A percentile compares a stretch with the other conserved stretches of the same genome.
phyloP scores from a whole-genome alignment of 2,888 invertebrate genomes.

The Polietes domitor region DNA sequence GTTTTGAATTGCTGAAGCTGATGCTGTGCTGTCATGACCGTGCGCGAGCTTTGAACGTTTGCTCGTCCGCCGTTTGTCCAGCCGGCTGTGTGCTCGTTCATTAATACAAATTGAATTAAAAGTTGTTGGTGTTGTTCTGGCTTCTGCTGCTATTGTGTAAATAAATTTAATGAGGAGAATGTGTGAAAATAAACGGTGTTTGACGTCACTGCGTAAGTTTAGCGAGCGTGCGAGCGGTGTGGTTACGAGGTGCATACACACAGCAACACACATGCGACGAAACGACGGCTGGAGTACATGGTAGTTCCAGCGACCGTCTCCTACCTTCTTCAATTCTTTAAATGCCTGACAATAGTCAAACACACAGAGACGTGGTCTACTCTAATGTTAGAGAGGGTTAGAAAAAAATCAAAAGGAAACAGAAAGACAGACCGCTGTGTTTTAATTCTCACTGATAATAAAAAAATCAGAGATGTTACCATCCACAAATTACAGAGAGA shows the following conservation, averaged over 20 bases:
- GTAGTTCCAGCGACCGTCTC: not conserved
- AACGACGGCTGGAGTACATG: too few relatives aligned
- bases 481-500: too few relatives aligned
- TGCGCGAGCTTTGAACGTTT: not conserved
- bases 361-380: not conserved
- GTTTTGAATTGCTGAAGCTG: not conserved
- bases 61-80: not conserved
- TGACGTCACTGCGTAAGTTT: conserved; percentile 64
- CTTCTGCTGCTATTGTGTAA: not conserved
- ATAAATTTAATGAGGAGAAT: conserved; percentile 16
- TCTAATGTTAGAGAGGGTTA: too few relatives aligned
- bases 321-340: not conserved
- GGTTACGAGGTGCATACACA: not conserved
- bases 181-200: conserved; percentile 33
- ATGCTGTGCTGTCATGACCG: not conserved
- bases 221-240: not conserved
- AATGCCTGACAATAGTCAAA: not conserved
- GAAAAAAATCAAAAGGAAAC: too few relatives aligned
- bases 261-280: not conserved
- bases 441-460: too few relatives aligned
- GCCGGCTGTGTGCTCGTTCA: not conserved
- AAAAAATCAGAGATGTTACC: too few relatives aligned
- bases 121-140: not conserved
- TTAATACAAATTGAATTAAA: conserved; percentile 1
- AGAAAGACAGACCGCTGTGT: too few relatives aligned